phyloP scores from a whole-genome alignment of 1,140 invertebrate species.

The Philaenus spumarius region DNA sequence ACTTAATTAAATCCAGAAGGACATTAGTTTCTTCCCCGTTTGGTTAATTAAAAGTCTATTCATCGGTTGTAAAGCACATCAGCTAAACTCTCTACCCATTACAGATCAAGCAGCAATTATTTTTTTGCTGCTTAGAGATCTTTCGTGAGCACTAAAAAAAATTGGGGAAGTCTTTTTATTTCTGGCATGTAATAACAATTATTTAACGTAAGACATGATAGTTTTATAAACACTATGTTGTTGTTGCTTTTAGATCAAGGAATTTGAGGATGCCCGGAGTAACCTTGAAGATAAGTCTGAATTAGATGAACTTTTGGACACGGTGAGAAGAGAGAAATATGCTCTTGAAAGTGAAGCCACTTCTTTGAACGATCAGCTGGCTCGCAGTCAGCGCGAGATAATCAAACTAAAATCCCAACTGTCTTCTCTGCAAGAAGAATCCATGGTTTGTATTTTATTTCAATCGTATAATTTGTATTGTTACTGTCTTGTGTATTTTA shows the following conservation, averaged over 20 bases:
- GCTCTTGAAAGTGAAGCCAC: conserved; percentile 59
- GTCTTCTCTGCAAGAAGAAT: conserved; percentile 66
- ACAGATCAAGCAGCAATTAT: too few relatives aligned
- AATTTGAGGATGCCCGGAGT: conserved; percentile 52
- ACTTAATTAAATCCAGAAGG: too few relatives aligned
- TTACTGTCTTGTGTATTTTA: too few relatives aligned
- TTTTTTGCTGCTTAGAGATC: too few relatives aligned
- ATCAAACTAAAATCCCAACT: conserved; percentile 65
- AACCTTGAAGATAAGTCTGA: conserved; percentile 53
- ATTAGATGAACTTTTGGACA: conserved; percentile 63
- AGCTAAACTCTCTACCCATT: too few relatives aligned
- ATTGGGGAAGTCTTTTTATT: too few relatives aligned
- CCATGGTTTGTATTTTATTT: conserved; percentile 56
- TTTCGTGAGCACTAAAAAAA: too few relatives aligned
- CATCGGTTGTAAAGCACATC: too few relatives aligned
- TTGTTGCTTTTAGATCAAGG: conserved; percentile 45
- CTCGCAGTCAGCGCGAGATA: conserved; percentile 66
- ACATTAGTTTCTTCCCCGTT: too few relatives aligned
- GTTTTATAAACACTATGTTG: conserved; percentile 15
- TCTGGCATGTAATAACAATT: too few relatives aligned
- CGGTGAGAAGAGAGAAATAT: conserved; percentile 60
- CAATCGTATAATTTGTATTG: too few relatives aligned
- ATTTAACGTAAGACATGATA: conserved; percentile 41
- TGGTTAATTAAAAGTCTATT: too few relatives aligned
- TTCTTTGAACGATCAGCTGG: conserved; percentile 67